phyloP scores from a whole-genome alignment of 2,888 invertebrate genomes.

The Trissolcus brochymenae region DNA sequence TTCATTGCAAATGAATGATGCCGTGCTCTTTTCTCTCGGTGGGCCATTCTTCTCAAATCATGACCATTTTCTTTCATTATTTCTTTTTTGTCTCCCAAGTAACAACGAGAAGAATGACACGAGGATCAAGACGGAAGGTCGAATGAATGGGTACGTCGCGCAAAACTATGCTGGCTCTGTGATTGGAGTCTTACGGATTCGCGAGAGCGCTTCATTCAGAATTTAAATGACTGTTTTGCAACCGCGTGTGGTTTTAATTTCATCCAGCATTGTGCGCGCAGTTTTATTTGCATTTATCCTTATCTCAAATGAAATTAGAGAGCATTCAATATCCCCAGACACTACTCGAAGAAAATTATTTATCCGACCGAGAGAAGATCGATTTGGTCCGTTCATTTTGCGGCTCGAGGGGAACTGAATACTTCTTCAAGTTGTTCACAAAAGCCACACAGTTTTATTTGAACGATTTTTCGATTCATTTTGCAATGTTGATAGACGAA shows the following conservation, averaged over 20 bases:
- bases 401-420: constrained; percentile 10
- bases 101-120: constrained; percentile 42
- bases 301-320: background rate
- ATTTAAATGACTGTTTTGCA: constrained; percentile 14
- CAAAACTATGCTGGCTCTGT: constrained; percentile 33
- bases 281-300: constrained; percentile 10
- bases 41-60: constrained; percentile 45
- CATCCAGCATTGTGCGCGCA: background rate
- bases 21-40: constrained; percentile 49
- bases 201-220: constrained; percentile 17
- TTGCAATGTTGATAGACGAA: background rate
- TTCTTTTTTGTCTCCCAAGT: constrained; percentile 46
- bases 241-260: constrained; percentile 31
- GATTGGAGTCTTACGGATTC: constrained; percentile 15
- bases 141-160: constrained; percentile 26
- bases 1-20: constrained; percentile 62
- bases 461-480: constrained; percentile 3
- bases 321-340: constrained; percentile 14
- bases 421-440: constrained; percentile 1
- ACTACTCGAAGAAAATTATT: background rate
- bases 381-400: constrained; percentile 18
- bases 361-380: constrained; percentile 11
- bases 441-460: background rate
- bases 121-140: constrained; percentile 2
- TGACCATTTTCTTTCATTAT: constrained; percentile 29